phyloP scores from a whole-genome alignment of 2,797 vertebrate species.

The Anabacerthia variegaticeps region DNA sequence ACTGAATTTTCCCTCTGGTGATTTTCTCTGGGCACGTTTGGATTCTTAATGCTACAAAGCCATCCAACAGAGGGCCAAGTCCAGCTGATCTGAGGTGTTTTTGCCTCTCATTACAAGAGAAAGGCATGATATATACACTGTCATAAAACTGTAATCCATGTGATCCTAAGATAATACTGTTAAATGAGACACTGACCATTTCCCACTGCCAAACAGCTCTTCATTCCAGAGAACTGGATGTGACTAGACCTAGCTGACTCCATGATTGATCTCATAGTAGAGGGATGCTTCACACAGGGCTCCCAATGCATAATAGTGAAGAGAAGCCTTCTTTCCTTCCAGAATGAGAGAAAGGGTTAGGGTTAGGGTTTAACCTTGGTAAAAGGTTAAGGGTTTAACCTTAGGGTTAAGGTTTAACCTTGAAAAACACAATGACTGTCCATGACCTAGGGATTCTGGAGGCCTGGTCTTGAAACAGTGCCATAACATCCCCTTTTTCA shows the following conservation, averaged over 20 bases:
- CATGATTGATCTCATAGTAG: neutral
- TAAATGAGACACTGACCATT: neutral
- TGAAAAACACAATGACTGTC: neutral
- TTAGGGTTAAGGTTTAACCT: neutral
- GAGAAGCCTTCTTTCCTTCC: neutral
- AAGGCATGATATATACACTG: neutral
- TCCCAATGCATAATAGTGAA: neutral
- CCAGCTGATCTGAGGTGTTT: neutral
- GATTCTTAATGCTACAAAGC: neutral
- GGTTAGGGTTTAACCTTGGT: no score
- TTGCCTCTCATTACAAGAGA: neutral
- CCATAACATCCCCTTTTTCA: neutral
- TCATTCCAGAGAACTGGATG: neutral
- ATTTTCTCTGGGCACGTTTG: neutral
- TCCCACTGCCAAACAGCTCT: neutral
- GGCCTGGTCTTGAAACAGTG: neutral
- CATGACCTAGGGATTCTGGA: neutral
- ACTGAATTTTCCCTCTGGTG: neutral
- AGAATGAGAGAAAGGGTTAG: neutral
- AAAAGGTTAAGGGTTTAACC: no score
- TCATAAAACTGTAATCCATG: neutral
- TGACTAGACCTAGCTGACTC: neutral
- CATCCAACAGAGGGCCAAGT: neutral
- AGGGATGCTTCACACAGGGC: neutral
- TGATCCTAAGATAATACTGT: neutral